phyloP scores from a whole-genome alignment of 2,113 vertebrate genomes.

The Erythrocebus patas region DNA sequence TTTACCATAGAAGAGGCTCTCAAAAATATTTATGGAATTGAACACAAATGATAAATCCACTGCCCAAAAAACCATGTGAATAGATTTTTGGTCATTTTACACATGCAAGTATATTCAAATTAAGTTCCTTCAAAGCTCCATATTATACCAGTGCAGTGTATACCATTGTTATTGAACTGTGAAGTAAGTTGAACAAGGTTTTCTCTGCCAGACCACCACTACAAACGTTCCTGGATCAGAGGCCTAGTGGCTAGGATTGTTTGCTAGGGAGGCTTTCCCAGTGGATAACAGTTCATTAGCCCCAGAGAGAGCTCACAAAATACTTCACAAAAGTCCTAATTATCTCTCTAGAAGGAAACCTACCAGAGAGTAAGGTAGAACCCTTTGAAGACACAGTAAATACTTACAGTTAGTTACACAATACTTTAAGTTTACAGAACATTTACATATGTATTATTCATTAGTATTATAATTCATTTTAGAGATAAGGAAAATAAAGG shows the following conservation, averaged over 20 bases:
- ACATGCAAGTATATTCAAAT: slow-evolving; percentile 45
- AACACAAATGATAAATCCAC: neutral
- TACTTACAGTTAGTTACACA: neutral
- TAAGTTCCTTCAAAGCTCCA: slow-evolving; percentile 17
- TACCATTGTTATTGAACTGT: neutral
- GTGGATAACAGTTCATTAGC: neutral
- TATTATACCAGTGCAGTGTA: neutral
- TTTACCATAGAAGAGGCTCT: neutral
- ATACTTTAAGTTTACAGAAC: slow-evolving; percentile 8
- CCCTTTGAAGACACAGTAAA: neutral
- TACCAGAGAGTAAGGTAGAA: neutral
- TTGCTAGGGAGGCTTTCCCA: neutral
- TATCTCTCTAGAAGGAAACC: neutral
- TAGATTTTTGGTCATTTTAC: neutral
- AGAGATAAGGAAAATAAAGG: slow-evolving; percentile 18
- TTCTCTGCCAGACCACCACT: neutral
- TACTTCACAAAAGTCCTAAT: slow-evolving; percentile 7
- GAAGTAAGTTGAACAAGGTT: neutral
- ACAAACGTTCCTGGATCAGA: neutral
- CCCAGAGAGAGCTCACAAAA: neutral
- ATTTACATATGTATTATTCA: slow-evolving; percentile 35
- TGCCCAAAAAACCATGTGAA: neutral
- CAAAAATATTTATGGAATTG: slow-evolving; percentile 39
- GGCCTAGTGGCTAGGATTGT: neutral
- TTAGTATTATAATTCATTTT: slow-evolving; percentile 6